phyloP scores from a whole-genome alignment of 2,888 invertebrate species.

The Barypeithes pellucidus region DNA sequence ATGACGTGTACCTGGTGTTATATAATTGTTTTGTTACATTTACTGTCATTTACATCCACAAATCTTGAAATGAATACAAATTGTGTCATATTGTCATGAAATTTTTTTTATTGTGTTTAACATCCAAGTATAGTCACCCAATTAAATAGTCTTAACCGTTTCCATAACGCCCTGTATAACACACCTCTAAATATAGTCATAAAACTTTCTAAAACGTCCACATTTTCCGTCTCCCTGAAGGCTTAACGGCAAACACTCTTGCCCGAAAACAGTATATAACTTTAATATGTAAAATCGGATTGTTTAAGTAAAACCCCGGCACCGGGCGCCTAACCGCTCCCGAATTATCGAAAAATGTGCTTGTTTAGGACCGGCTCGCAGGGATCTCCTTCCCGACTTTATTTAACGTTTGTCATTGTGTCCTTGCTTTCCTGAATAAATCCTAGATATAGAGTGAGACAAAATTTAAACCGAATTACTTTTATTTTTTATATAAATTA shows the following conservation, averaged over 20 bases:
- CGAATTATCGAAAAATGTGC: slow-evolving; percentile 47
- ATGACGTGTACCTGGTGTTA: too few species aligned
- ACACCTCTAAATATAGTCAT: slow-evolving; percentile 3
- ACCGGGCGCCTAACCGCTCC: slow-evolving; percentile 25
- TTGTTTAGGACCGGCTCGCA: slow-evolving; percentile 40
- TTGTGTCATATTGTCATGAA: too few species aligned
- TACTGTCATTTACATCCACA: too few species aligned
- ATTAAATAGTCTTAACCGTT: too few species aligned
- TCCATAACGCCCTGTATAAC: neutral
- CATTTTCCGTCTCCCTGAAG: slow-evolving; percentile 6
- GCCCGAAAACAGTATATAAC: slow-evolving; percentile 11
- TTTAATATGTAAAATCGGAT: slow-evolving; percentile 43
- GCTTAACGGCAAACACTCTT: slow-evolving; percentile 26
- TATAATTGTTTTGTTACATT: too few species aligned
- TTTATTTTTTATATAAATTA: too few species aligned
- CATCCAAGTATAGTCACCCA: too few species aligned
- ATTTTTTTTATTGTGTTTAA: too few species aligned
- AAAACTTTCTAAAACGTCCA: slow-evolving; percentile 12
- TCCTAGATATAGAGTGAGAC: slow-evolving; percentile 12
- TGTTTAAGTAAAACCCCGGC: slow-evolving; percentile 35
- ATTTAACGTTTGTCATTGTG: slow-evolving; percentile 27
- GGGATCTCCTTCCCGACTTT: slow-evolving; percentile 31
- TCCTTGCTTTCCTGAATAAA: slow-evolving; percentile 7
- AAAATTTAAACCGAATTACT: too few species aligned
- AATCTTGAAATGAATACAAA: too few species aligned